phyloP scores from a whole-genome alignment of 2,113 vertebrate species.

The Eudyptes chrysolophus region DNA sequence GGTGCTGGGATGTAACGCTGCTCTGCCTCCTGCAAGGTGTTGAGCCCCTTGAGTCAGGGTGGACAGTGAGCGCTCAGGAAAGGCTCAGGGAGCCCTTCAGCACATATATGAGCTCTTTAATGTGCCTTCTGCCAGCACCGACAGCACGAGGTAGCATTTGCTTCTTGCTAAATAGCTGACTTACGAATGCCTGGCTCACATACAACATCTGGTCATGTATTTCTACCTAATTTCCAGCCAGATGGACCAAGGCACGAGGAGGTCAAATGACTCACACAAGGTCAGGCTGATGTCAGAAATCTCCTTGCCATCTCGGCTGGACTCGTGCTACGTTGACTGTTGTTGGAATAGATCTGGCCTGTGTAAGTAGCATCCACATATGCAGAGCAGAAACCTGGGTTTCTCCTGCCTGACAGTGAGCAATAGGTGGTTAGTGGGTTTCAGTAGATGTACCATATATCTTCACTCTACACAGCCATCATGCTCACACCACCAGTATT shows the following conservation, averaged over 20 bases:
- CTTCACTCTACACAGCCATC: neutral
- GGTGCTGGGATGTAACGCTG: neutral
- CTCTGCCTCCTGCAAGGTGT: neutral
- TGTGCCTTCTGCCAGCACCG: neutral
- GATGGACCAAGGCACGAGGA: slow-evolving; percentile 28
- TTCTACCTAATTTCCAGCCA: slow-evolving; percentile 58
- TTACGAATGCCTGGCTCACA: slow-evolving; percentile 28
- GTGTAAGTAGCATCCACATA: neutral
- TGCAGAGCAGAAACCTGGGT: neutral
- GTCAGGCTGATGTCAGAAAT: slow-evolving; percentile 55
- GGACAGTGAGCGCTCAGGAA: neutral
- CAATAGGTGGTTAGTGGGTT: neutral
- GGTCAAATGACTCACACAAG: slow-evolving; percentile 47
- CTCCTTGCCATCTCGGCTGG: neutral
- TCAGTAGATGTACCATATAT: accelerated
- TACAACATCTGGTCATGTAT: slow-evolving; percentile 44
- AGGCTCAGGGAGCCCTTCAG: neutral
- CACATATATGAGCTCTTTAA: accelerated
- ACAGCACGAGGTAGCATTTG: neutral
- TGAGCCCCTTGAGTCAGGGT: neutral
- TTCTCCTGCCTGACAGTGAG: neutral
- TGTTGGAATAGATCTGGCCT: neutral
- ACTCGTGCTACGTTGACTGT: accelerated
- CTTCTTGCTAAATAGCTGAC: slow-evolving; percentile 26
- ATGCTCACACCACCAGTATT: accelerated